These are phyloP conservation scores for Aeoliscus strigatus DNA, from an alignment of 2,797 vertebrate species.

Conservation along the genomic window DNA sequence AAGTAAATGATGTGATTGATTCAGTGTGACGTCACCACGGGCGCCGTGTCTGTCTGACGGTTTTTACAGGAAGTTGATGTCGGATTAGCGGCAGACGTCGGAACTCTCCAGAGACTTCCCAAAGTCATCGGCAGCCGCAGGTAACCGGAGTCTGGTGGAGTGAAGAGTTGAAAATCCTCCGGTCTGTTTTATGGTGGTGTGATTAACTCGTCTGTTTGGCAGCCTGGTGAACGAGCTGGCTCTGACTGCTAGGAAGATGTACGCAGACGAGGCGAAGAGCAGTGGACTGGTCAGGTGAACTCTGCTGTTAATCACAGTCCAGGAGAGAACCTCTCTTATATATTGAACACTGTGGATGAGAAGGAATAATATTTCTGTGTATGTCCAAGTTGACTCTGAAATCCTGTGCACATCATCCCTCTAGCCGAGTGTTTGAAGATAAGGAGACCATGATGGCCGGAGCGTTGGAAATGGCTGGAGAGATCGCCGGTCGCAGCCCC, in stretches of 20 bases:
- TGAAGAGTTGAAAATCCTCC: background rate
- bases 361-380: too few species aligned
- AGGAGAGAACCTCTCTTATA: too few species aligned
- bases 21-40: too few species aligned
- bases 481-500: slow-evolving; percentile 84
- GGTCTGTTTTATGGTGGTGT: too few species aligned
- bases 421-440: slow-evolving; percentile 83
- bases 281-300: slow-evolving; percentile 84
- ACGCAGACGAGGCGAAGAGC: slow-evolving; percentile 82
- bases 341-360: too few species aligned
- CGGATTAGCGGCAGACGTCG: slow-evolving; percentile 85
- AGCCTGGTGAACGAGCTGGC: slow-evolving; percentile 87
- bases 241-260: slow-evolving; percentile 84
- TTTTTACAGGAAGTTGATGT: slow-evolving; percentile 86
- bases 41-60: background rate
- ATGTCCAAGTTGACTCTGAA: too few species aligned
- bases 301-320: too few species aligned
- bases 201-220: background rate
- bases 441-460: slow-evolving; percentile 76
- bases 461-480: slow-evolving; percentile 76
- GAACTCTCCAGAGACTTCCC: slow-evolving; percentile 85
- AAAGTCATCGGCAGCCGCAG: slow-evolving; percentile 84
- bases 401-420: background rate
- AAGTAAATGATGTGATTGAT: too few species aligned
- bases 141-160: slow-evolving; percentile 47